Evolutionary conservation across 2,888 invertebrate genomes (phyloP).

Genomic region (Cephus pygmeus): DNA sequence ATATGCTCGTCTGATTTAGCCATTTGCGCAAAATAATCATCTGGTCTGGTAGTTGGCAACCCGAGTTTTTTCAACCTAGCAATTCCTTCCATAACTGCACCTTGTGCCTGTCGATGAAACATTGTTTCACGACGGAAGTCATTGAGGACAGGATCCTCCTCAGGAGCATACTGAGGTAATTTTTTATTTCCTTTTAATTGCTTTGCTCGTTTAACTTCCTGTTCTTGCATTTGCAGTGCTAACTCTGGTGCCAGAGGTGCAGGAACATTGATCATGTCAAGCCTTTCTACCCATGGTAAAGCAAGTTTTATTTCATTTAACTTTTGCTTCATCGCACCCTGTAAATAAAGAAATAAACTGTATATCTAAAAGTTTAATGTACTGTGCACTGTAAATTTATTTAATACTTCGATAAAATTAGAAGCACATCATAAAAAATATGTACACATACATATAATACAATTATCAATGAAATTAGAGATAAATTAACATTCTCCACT

Average conservation of each 20-base stretch:
- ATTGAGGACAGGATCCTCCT: slow-evolving; percentile 84
- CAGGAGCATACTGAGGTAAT: slow-evolving; percentile 72
- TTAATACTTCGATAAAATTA: neutral
- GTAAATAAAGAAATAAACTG: slow-evolving; percentile 30
- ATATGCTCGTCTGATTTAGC: slow-evolving; percentile 97
- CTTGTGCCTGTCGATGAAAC: slow-evolving; percentile 89
- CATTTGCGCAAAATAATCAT: slow-evolving; percentile 99
- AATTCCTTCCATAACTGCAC: slow-evolving; percentile 85
- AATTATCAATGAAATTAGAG: slow-evolving; percentile 12
- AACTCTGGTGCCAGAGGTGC: slow-evolving; percentile 89
- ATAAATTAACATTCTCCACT: slow-evolving; percentile 8
- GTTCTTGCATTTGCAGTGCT: slow-evolving; percentile 80
- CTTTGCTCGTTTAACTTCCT: slow-evolving; percentile 77
- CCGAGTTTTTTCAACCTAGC: slow-evolving; percentile 80
- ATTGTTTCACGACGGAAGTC: slow-evolving; percentile 93
- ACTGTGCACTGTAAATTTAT: neutral
- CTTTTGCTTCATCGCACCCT: slow-evolving; percentile 77
- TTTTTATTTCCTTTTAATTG: slow-evolving; percentile 78
- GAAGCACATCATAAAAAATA: neutral
- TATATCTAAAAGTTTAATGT: slow-evolving; percentile 8
- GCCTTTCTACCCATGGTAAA: slow-evolving; percentile 86
- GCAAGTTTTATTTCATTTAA: slow-evolving; percentile 77
- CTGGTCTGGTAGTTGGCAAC: slow-evolving; percentile 85
- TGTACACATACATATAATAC: neutral
- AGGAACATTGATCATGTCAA: slow-evolving; percentile 81